Evolutionary conservation across 2,113 vertebrate genomes (phyloP), one percentile per base, ranked within the genome.

Genomic region (Oryzias curvinotus): DNA sequence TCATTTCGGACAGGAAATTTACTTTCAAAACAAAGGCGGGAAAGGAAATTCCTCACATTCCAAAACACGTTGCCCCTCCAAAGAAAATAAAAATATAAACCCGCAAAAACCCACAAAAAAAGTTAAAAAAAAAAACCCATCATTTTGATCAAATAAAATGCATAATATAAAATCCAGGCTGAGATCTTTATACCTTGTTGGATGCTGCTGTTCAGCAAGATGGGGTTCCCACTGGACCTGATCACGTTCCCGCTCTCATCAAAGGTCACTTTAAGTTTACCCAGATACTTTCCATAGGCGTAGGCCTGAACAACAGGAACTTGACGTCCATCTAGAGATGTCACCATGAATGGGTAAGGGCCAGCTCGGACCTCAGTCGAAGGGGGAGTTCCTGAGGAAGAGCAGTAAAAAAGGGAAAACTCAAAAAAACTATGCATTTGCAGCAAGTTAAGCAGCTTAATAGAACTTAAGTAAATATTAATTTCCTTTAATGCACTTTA

Each of bases 271-370:
- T 93, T 94, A 44, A 98, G 82, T 15, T 88, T 86, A 14, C 96
- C 96, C 18, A 98, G 91, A 30, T 98, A 98, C 69, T 98, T 98
- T 54, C 96, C 96, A 26, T 95, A 98, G 28, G 96, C 96, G 0
- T 95, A 98, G 47, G 96, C 96, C 85, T 98, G 96, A 13, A 98
- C 95, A 0, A 98, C 96, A 0, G 96, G 96, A 52, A 98, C 95
- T 52, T 80, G 43, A 2, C 77, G 92, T 0, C 94, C 92, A 0
- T 95, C 90, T 0, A 93, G 92, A 0, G 95, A 94, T 0, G 36
- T 52, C 46, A 97, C 94, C 83, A 95, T 85, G 79, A 94, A 91
- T 0, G 96, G 96, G 57, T 98, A 98, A 0, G 71, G 52, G 15
- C 94, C 96, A 0, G 42, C 94, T 0, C 94, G 93, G 28, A 77